Evolutionary conservation across 1,140 invertebrate genomes (phyloP).

Genomic region (Ephestia elutella): DNA sequence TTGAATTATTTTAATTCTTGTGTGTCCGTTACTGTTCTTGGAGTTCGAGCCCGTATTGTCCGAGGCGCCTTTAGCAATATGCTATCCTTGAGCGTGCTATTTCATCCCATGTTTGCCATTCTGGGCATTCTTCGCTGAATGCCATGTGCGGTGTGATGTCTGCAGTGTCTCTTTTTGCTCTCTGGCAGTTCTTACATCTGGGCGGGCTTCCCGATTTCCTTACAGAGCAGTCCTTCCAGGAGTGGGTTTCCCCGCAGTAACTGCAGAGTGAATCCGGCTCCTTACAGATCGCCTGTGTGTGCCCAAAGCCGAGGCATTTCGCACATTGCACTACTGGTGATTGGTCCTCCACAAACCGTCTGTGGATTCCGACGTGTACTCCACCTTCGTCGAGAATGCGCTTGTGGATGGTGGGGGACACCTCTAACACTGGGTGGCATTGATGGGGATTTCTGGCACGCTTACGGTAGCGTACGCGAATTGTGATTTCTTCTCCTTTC

Average conservation of each 20-base stretch:
- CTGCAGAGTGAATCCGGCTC: neutral
- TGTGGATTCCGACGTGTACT: conserved; percentile 15
- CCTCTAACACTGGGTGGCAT: conserved; percentile 26
- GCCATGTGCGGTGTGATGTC: too few relatives aligned
- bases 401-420: conserved; percentile 20
- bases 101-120: too few relatives aligned
- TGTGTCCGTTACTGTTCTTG: neutral
- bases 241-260: too few relatives aligned
- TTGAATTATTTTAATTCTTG: conserved; percentile 18
- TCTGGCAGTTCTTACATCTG: too few relatives aligned
- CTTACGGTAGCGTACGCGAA: conserved; percentile 25
- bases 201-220: too few relatives aligned
- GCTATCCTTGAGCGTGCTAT: too few relatives aligned
- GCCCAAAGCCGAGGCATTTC: conserved; percentile 25
- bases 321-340: conserved; percentile 27
- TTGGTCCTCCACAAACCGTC: conserved; percentile 16
- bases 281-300: conserved; percentile 16
- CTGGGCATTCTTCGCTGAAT: too few relatives aligned
- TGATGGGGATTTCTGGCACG: conserved; percentile 23
- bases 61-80: conserved; percentile 17
- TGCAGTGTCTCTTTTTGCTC: too few relatives aligned
- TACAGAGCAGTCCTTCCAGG: too few relatives aligned
- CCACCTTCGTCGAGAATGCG: conserved; percentile 12
- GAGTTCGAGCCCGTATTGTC: neutral
- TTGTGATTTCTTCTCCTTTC: neutral